Percentiles rank a stretch among this genome's conserved stretches.
phyloP scores from a whole-genome alignment of 1,140 invertebrate species.

The Anthonomus grandis region DNA sequence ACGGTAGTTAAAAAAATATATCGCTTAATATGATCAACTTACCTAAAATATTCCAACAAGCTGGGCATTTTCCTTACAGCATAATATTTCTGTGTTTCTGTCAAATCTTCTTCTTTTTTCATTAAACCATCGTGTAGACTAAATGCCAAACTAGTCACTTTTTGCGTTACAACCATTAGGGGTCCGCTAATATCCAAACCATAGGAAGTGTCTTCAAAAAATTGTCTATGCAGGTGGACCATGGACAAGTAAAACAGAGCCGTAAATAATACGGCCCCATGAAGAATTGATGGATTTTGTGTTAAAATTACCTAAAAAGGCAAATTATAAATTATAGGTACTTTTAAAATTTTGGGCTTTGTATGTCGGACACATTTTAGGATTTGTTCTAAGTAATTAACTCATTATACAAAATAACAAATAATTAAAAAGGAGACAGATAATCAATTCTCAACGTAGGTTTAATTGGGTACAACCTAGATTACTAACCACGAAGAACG shows the following conservation, averaged over 20 bases:
- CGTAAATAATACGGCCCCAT: slow-evolving; percentile 64
- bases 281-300: slow-evolving; percentile 27
- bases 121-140: slow-evolving; percentile 82
- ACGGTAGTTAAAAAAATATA: too few relatives aligned
- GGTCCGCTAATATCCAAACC: slow-evolving; percentile 89
- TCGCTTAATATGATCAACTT: neutral
- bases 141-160: slow-evolving; percentile 90
- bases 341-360: too few relatives aligned
- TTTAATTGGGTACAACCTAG: too few relatives aligned
- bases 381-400: too few relatives aligned
- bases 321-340: too few relatives aligned
- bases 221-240: slow-evolving; percentile 81
- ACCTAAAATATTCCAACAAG: slow-evolving; percentile 75
- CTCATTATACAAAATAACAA: too few relatives aligned
- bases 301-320: slow-evolving; percentile 23
- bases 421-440: too few relatives aligned
- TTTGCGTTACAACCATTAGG: slow-evolving; percentile 96
- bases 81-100: slow-evolving; percentile 65
- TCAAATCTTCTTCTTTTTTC: slow-evolving; percentile 62
- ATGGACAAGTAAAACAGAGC: slow-evolving; percentile 80
- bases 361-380: too few relatives aligned
- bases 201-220: slow-evolving; percentile 85
- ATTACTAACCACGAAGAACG: too few relatives aligned
- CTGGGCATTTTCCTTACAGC: slow-evolving; percentile 69
- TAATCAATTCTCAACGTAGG: too few relatives aligned